A percentile compares a stretch with the other conserved stretches of the same genome.
Evolutionary conservation across 2,888 invertebrate species (phyloP).

Genomic region (Agriopis leucophaearia): DNA sequence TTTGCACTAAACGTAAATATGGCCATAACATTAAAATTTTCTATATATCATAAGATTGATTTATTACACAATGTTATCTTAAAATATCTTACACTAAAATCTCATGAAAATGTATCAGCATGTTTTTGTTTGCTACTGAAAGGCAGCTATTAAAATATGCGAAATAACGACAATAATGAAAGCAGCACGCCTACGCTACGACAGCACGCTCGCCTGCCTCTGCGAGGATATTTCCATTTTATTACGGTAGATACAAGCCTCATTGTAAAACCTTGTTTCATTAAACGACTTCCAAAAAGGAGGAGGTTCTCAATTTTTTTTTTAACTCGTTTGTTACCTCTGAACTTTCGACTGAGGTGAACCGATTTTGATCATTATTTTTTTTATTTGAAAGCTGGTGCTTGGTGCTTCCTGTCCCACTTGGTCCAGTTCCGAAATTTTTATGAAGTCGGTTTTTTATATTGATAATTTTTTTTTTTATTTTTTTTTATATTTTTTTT

Average conservation of each 20-base stretch:
- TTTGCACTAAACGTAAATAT: too few relatives aligned
- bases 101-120: not conserved
- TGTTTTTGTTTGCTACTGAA: slow-evolving; percentile 1
- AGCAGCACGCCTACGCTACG: slow-evolving; percentile 8
- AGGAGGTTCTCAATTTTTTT: not conserved
- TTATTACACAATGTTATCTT: not conserved
- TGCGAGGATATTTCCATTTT: slow-evolving; percentile 12
- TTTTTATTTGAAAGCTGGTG: too few relatives aligned
- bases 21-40: too few relatives aligned
- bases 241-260: slow-evolving; percentile 3
- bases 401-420: too few relatives aligned
- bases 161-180: slow-evolving; percentile 2
- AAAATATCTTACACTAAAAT: not conserved
- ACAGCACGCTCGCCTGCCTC: slow-evolving; percentile 3
- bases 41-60: not conserved
- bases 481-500: not conserved
- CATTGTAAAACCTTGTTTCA: not conserved
- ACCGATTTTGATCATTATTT: too few relatives aligned
- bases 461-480: not conserved
- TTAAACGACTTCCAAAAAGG: too few relatives aligned
- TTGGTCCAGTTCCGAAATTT: too few relatives aligned
- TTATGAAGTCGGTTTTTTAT: too few relatives aligned
- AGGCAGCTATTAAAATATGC: slow-evolving; percentile 14
- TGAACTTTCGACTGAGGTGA: too few relatives aligned
- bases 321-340: too few relatives aligned